phyloP scores from a whole-genome alignment of 37 sponge, comb jelly and placozoan species.

The Ianthella basta region DNA sequence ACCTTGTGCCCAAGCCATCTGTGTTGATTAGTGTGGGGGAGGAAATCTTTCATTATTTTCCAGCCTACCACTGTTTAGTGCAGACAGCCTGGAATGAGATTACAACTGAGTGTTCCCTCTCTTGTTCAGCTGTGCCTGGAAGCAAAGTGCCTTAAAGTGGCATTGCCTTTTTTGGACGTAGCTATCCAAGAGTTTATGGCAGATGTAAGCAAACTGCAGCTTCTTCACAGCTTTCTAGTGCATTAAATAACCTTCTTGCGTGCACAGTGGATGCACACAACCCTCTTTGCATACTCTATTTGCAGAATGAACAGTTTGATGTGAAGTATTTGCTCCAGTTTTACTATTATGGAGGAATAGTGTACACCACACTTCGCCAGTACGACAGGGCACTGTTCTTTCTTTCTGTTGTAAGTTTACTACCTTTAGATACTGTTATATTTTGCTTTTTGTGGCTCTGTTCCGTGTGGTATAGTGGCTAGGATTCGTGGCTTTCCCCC shows the following conservation, averaged over 20 bases:
- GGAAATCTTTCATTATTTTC: no score
- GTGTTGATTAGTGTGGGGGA: no score
- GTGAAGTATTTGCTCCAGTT: conserved; percentile 70
- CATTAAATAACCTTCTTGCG: background rate
- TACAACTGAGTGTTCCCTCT: background rate
- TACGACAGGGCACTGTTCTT: conserved; percentile 82
- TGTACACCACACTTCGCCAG: conserved; percentile 84
- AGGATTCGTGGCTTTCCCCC: conserved; percentile 62
- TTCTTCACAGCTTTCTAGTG: background rate
- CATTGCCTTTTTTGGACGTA: conserved; percentile 70
- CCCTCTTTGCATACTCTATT: background rate
- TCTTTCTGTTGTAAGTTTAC: conserved; percentile 79
- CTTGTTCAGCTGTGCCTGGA: conserved; percentile 76
- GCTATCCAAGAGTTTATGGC: conserved; percentile 63
- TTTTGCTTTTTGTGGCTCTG: background rate
- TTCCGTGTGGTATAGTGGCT: conserved; percentile 57
- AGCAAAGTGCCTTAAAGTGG: conserved; percentile 84
- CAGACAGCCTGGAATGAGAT: no score
- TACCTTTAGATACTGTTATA: background rate
- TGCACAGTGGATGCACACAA: no score
- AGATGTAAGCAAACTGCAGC: conserved; percentile 49
- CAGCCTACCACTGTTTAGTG: no score
- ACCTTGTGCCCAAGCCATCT: no score
- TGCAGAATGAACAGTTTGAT: conserved; percentile 73
- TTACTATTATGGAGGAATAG: conserved; percentile 96